Base-by-base conservation (phyloP, 2,797 vertebrate genomes). In the Neopelma chrysocephalum region DNA sequence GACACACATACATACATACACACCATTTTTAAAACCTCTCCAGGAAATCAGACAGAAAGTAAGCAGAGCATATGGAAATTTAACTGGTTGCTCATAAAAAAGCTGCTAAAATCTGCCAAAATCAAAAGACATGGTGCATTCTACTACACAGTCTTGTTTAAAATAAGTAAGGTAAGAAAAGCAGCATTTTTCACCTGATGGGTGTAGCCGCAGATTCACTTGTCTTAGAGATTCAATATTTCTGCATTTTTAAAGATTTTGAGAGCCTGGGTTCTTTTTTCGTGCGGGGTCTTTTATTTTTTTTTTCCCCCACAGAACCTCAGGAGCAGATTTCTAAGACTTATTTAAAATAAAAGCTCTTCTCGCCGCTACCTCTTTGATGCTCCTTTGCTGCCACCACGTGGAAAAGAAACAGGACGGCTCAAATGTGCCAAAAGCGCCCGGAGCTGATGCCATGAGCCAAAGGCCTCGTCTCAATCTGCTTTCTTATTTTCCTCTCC, bases 331-430 rank as follows among this genome's bases (percentile, higher is more conserved):
- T 69, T 95, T 87, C 62, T 14, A 40, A 18, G 40, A 15, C 18
- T 26, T n/a, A n/a, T n/a, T 56, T 11, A 25, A 38, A 82, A 64
- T 72, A n/a, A 70, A 80, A 15, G 2, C 34, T 2, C 7, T 20
- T 25, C 26, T 38, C 5, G 4, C 32, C 6, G 4, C 45, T 20
- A 56, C 36, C 56, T 78, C 43, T 97, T 96, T 78, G 73, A 93
- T 95, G 98, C 97, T 98, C 98, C 98, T 98, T 97, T 98, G 98
- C 98, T 98, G 98, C 98, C 99, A 98, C 98, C 98, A 88, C 88
- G 98, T 98, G 99, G 97, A 50, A 42, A 4, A 15, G 5, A 51
- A 58, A 3, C 5, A 50, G 50, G 69, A 53, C 6, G 22, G 65
- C 51, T 31, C 22, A 81, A 32, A 75, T 1, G 7, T 16, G 66